Base-by-base conservation (phyloP, 2,888 invertebrate species). In the Salpingus planirostris region DNA sequence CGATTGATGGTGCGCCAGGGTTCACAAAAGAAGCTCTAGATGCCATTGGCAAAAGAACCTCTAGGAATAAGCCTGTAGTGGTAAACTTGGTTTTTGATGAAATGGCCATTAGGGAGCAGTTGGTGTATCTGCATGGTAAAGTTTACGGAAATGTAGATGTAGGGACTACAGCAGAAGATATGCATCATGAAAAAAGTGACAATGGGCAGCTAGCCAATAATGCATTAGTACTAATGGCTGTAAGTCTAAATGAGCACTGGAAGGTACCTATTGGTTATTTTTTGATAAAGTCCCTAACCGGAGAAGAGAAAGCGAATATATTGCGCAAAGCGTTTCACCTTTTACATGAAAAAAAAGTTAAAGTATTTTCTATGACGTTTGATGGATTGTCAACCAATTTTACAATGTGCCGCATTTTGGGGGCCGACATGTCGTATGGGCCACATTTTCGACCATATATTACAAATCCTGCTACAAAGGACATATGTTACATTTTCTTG, bases 181-280 rank as follows among this genome's bases (percentile, higher is more conserved):
- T n/a, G n/a, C n/a, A 18, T 18, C 6, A 18, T 13, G 11, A 2
- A 14, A 10, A 27, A n/a, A 2, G 4, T 2, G 15, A 13, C 8
- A 14, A 11, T 14, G 2, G 7, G 2, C 3, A 3, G 10, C 13
- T 6, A 2, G 15, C 13, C 2, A 27, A 27, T 3, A 13, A 14
- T 4, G 42, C 36, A n/a, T 15, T 42, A 3, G 43, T 46, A 3
- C 44, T 46, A 23, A 29, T 42, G 31, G 32, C 28, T 5, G 44
- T 44, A 7, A 29, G 21, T 4, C 15, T 45, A 5, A 44, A 46
- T 29, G 36, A 11, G 7, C 10, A 31, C 18, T 46, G 41, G 40
- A 46, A 46, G 36, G 22, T 43, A 11, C 45, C 44, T 6, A 5
- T 42, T 5, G 45, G 31, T n/a, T 47, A 46, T 32, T 49, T 44